Evolutionary conservation across 2,113 vertebrate species (phyloP).

Genomic region (Corvus cornix): DNA sequence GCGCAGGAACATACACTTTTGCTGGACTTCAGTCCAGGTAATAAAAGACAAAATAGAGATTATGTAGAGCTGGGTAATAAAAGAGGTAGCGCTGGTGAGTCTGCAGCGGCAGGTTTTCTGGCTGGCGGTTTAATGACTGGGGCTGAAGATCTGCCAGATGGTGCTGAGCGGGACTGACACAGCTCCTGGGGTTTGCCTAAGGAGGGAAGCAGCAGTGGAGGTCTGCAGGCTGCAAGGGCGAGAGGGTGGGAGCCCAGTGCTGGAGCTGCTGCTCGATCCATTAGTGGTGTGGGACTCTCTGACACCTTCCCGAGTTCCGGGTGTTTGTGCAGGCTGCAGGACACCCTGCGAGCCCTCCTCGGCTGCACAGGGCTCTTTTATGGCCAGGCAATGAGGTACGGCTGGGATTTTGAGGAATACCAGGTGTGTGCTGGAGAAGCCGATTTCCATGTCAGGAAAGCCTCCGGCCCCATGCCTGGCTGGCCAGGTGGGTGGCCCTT

Average conservation of each 20-base stretch:
- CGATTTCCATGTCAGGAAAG: accelerated
- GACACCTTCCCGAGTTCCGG: neutral
- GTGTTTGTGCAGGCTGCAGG: neutral
- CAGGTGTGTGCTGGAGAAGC: neutral
- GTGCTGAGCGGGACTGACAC: neutral
- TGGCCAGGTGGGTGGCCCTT: neutral
- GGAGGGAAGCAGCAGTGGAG: neutral
- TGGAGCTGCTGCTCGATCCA: neutral
- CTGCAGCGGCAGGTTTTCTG: constrained; percentile 10
- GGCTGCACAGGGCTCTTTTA: neutral
- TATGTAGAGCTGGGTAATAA: neutral
- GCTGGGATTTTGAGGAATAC: neutral
- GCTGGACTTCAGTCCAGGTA: neutral
- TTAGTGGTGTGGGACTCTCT: neutral
- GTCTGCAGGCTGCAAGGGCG: neutral
- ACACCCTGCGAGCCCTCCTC: accelerated
- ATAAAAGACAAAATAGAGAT: neutral
- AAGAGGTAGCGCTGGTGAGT: constrained; percentile 11
- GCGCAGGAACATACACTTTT: neutral
- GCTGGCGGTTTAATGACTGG: constrained; percentile 1
- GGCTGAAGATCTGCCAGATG: neutral
- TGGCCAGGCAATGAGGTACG: neutral
- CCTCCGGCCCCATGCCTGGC: neutral
- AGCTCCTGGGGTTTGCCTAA: neutral
- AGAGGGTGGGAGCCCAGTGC: neutral